Evolutionary conservation across 2,888 invertebrate genomes (phyloP).

Genomic region (Cerceris ruficornis): DNA sequence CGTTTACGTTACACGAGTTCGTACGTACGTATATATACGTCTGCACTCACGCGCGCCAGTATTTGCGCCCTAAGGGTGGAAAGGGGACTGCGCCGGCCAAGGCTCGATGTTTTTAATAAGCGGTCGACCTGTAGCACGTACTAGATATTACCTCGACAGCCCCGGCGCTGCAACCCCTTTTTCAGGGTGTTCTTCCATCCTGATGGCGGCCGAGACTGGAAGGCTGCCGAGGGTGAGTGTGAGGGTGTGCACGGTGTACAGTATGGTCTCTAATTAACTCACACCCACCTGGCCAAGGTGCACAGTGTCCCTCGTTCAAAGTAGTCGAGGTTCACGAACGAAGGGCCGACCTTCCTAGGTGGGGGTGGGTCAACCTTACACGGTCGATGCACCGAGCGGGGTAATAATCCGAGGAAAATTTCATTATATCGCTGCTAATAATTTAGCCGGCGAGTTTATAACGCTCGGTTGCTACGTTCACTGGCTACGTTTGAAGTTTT

Average conservation of each 20-base stretch:
- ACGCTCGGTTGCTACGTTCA: slow-evolving; percentile 7
- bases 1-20: background rate
- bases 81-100: slow-evolving; percentile 55
- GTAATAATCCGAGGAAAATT: slow-evolving; percentile 67
- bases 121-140: slow-evolving; percentile 77
- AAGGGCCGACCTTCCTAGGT: slow-evolving; percentile 27
- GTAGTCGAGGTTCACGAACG: slow-evolving; percentile 50
- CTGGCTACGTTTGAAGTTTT: background rate
- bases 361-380: slow-evolving; percentile 25
- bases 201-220: slow-evolving; percentile 31
- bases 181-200: slow-evolving; percentile 57
- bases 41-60: slow-evolving; percentile 20
- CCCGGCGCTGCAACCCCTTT: slow-evolving; percentile 56
- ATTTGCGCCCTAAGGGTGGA: slow-evolving; percentile 54
- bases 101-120: slow-evolving; percentile 80
- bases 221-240: slow-evolving; percentile 24
- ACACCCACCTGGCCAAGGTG: slow-evolving; percentile 62
- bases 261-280: slow-evolving; percentile 74
- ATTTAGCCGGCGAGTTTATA: slow-evolving; percentile 53
- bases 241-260: slow-evolving; percentile 52
- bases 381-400: slow-evolving; percentile 46
- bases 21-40: background rate
- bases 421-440: slow-evolving; percentile 63
- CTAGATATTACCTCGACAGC: slow-evolving; percentile 76
- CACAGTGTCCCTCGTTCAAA: slow-evolving; percentile 43